phyloP scores from a whole-genome alignment of 1,140 invertebrate species.

The Drosophila navojoa region DNA sequence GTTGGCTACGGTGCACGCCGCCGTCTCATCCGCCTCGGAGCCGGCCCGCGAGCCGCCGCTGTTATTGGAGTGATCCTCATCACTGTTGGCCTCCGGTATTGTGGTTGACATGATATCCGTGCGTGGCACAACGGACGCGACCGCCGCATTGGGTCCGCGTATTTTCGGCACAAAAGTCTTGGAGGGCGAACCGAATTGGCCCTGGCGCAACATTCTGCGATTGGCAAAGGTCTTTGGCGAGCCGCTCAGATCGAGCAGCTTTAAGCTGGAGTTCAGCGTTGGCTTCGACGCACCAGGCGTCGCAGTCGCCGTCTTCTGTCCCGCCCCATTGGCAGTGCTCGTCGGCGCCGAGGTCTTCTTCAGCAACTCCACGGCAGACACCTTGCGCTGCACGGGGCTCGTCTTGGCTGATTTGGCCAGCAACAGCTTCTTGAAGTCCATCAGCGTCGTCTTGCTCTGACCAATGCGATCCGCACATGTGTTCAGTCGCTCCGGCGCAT shows the following conservation, averaged over 20 bases:
- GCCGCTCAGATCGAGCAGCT: constrained; percentile 86
- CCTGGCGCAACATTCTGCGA: constrained; percentile 85
- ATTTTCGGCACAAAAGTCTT: constrained; percentile 87
- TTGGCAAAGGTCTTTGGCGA: constrained; percentile 88
- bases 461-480: constrained; percentile 86
- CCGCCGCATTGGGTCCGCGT: constrained; percentile 85
- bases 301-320: constrained; percentile 16
- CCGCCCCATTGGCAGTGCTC: constrained; percentile 2
- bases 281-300: constrained; percentile 48
- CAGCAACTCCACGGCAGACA: constrained; percentile 93
- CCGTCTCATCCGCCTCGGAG: constrained; percentile 41
- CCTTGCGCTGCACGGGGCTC: constrained; percentile 85
- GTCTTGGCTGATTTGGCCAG: constrained; percentile 86
- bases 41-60: constrained; percentile 61
- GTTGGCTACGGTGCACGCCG: constrained; percentile 14
- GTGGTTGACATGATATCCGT: constrained; percentile 93
- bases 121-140: constrained; percentile 89
- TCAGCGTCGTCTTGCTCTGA: constrained; percentile 88
- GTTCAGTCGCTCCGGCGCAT: constrained; percentile 85
- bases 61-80: constrained; percentile 86
- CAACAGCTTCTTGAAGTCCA: constrained; percentile 93
- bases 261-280: constrained; percentile 82
- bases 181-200: constrained; percentile 85
- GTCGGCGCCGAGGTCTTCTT: constrained; percentile 85
- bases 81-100: constrained; percentile 92